A percentile compares a stretch with the other conserved stretches of the same genome.
These are phyloP conservation scores for Potamarius usumacintae DNA, from an alignment of 2,113 vertebrate species.

Conservation along the genomic window DNA sequence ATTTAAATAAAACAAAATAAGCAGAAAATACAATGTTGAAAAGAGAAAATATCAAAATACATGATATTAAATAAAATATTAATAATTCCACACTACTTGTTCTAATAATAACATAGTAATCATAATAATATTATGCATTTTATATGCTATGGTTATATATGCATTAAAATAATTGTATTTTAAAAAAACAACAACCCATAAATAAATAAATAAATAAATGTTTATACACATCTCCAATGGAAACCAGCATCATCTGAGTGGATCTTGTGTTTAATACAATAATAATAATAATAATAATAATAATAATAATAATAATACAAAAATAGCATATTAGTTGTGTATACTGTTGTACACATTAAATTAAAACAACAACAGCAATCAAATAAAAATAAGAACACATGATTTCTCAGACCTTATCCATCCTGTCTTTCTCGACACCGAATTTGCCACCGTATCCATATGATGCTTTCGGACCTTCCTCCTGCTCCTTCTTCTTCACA, in stretches of 20 bases:
- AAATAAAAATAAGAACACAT: background rate
- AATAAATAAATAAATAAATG: background rate
- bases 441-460: constrained; percentile 96
- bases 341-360: background rate
- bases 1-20: background rate
- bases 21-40: background rate
- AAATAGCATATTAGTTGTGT: background rate
- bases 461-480: constrained; percentile 83
- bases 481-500: constrained; percentile 86
- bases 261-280: too few relatives aligned
- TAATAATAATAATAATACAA: background rate
- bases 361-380: background rate
- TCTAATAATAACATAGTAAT: background rate
- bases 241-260: too few relatives aligned
- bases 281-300: background rate
- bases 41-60: background rate
- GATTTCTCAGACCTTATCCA: constrained; percentile 83
- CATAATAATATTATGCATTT: background rate
- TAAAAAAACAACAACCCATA: background rate
- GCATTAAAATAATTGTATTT: background rate
- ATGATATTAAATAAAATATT: background rate
- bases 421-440: constrained; percentile 89
- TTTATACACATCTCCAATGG: too few relatives aligned
- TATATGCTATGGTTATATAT: background rate
- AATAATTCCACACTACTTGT: background rate